Evolutionary conservation across 2,113 vertebrate genomes (phyloP).

Genomic region (Camelus bactrianus): DNA sequence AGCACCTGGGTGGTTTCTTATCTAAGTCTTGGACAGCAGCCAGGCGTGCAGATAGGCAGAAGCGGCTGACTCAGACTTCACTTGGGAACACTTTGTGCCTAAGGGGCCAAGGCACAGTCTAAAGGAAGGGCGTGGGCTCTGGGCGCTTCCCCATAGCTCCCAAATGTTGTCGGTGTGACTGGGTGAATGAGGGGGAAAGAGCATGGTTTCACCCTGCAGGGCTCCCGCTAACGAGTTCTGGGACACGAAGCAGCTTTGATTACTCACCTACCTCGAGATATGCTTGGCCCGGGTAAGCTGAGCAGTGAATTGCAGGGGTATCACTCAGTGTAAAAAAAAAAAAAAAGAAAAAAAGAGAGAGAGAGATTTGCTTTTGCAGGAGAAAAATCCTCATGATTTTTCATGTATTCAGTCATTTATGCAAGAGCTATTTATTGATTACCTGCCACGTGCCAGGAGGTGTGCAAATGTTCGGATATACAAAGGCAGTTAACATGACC

Average conservation of each 20-base stretch:
- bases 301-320: background rate
- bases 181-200: constrained; percentile 54
- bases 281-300: constrained; percentile 22
- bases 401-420: background rate
- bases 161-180: constrained; percentile 80
- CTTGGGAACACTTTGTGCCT: constrained; percentile 80
- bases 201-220: constrained; percentile 51
- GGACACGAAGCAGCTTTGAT: constrained; percentile 68
- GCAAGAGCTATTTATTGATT: background rate
- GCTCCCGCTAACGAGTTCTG: constrained; percentile 60
- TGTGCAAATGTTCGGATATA: background rate
- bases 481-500: background rate
- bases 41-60: constrained; percentile 73
- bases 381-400: background rate
- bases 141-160: constrained; percentile 68
- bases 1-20: constrained; percentile 82
- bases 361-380: background rate
- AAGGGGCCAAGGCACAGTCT: constrained; percentile 76
- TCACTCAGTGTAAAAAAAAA: background rate
- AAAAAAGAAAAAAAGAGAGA: background rate
- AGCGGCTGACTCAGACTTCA: constrained; percentile 75
- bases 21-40: constrained; percentile 74
- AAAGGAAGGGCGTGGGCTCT: constrained; percentile 77
- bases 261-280: background rate
- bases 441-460: background rate